Evolutionary conservation across 2,113 vertebrate species (phyloP).

Genomic region (Nothobranchius furzeri): DNA sequence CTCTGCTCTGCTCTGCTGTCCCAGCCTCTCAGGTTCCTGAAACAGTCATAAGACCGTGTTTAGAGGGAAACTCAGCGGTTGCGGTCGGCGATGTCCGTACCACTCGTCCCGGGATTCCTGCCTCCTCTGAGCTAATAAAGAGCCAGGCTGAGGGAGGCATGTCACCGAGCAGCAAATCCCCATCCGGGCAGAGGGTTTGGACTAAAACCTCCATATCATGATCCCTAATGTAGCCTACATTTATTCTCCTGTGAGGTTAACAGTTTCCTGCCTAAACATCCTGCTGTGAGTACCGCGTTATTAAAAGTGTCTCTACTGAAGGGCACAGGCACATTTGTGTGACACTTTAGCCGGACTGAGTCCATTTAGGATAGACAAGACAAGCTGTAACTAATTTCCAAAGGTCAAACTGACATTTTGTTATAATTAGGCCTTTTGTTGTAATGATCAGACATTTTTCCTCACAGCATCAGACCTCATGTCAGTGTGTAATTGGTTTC

Average conservation of each 20-base stretch:
- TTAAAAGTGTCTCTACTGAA: too few relatives aligned
- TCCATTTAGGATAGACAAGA: background rate
- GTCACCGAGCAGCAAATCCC: constrained; percentile 85
- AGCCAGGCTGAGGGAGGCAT: constrained; percentile 86
- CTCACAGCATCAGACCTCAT: constrained; percentile 37
- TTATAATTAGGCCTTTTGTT: constrained; percentile 51
- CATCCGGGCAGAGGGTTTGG: constrained; percentile 47
- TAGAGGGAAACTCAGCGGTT: constrained; percentile 82
- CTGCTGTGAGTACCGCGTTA: too few relatives aligned
- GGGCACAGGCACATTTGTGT: too few relatives aligned
- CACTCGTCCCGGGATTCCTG: constrained; percentile 88
- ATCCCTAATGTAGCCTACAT: background rate
- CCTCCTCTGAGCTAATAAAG: constrained; percentile 80
- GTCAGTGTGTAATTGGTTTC: constrained; percentile 38
- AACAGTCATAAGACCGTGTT: constrained; percentile 85
- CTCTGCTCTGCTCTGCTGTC: constrained; percentile 9
- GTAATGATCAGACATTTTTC: constrained; percentile 45
- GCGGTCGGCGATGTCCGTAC: constrained; percentile 92
- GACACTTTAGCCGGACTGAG: too few relatives aligned
- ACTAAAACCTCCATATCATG: constrained; percentile 27
- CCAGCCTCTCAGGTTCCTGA: constrained; percentile 64
- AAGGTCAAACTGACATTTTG: constrained; percentile 35
- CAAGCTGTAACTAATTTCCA: background rate
- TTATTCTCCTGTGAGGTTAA: background rate
- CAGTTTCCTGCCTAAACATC: too few relatives aligned